phyloP scores from a whole-genome alignment of 2,113 vertebrate species.

The Eptesicus fuscus region DNA sequence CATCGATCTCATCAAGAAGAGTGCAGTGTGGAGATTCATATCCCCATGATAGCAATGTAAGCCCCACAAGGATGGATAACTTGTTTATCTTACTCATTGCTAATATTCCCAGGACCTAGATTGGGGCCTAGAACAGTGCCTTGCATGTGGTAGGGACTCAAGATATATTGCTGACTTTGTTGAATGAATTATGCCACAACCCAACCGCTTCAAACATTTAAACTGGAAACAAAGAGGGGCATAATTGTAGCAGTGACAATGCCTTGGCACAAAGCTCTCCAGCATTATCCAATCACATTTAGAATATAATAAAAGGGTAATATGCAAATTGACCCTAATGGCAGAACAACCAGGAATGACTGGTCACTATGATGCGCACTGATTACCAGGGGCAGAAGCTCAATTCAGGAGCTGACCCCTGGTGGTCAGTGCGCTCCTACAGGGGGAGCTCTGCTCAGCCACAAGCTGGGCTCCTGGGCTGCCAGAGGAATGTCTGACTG shows the following conservation, averaged over 20 bases:
- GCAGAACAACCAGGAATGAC: too few relatives aligned
- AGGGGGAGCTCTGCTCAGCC: too few relatives aligned
- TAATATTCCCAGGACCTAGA: not conserved
- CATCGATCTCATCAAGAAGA: not conserved
- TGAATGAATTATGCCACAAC: not conserved
- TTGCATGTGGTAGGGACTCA: not conserved
- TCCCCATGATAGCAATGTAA: not conserved
- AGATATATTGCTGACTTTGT: not conserved
- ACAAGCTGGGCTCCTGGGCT: too few relatives aligned
- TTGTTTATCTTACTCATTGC: not conserved
- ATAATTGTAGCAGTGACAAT: not conserved
- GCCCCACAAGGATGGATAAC: not conserved
- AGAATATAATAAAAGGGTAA: not conserved
- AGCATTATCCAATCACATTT: not conserved
- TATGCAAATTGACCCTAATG: too few relatives aligned
- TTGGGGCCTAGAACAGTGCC: not conserved
- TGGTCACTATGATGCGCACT: too few relatives aligned
- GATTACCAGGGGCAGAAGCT: too few relatives aligned
- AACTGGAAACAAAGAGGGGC: not conserved
- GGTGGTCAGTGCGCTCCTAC: too few relatives aligned
- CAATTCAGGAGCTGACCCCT: too few relatives aligned
- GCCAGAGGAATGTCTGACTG: too few relatives aligned
- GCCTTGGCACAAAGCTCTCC: not conserved
- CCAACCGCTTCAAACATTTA: not conserved
- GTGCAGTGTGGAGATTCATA: not conserved